Base-by-base conservation (phyloP, 1,140 invertebrate genomes). In the Papilio xuthus region DNA sequence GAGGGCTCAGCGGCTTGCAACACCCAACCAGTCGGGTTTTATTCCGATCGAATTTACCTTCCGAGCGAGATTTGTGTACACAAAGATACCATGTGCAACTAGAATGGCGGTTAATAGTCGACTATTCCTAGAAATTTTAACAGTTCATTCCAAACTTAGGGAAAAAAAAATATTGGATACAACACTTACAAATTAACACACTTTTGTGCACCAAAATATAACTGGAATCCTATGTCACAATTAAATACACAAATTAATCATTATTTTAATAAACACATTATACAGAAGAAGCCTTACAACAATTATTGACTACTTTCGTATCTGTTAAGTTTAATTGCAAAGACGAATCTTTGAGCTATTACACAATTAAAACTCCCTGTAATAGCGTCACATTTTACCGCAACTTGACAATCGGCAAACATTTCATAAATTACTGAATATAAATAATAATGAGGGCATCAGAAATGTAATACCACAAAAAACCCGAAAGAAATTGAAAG, bases 41-140 rank as follows among this genome's bases (percentile, higher is more conserved):
- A 89, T 89, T 90, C 87, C 89, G 81, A 90, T 88, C 85, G 86
- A 90, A 88, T 90, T 90, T 89, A 85, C 88, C 79, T 82, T 72
- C 76, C 80, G 37, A 63, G 53, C 42, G 37, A 60, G 74, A 76
- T 76, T 60, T 76, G 74, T 73, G 71, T 50, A 50, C 13, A 56
- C 73, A 76, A 20, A 63, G 53, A 63, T 76, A 60, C 32, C 53
- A 60, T 63, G 32, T 76, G 74, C 53, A 13, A 60, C 28, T 20
- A 15, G 15, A 41, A 41, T 60, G 20, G 32, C 10, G 32, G 15
- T 75, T 76, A 76, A 53, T 56, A 75, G 50, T 44, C 73, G 50
- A 42, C n/a, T 4, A 50, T 15, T 23, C 42, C 2, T 67, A 7
- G 13, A 15, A 67, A 28, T 67, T 67, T 20, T 67, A 32, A 26